phyloP scores from a whole-genome alignment of 2,113 vertebrate genomes.

The Passer domesticus region DNA sequence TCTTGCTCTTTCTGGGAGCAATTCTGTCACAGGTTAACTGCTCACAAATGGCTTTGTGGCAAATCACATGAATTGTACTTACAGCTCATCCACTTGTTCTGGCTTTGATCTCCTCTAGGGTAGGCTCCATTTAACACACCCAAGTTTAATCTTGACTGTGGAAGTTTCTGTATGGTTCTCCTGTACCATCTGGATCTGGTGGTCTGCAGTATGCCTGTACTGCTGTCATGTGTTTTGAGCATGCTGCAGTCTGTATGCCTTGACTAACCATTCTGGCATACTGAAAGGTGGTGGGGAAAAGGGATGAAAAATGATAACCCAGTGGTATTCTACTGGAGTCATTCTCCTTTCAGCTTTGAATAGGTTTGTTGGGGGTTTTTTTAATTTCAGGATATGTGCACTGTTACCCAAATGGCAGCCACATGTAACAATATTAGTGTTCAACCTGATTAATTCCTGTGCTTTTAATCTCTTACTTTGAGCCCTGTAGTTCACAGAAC shows the following conservation, averaged over 20 bases:
- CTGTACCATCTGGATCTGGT: neutral
- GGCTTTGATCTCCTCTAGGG: neutral
- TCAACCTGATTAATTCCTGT: neutral
- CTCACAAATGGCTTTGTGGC: neutral
- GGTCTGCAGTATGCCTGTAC: neutral
- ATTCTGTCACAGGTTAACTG: neutral
- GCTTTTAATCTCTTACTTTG: constrained; percentile 9
- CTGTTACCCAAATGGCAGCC: neutral
- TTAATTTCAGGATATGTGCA: neutral
- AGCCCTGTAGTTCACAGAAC: neutral
- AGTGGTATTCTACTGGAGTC: neutral
- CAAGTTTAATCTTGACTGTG: neutral
- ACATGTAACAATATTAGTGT: neutral
- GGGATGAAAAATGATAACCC: neutral
- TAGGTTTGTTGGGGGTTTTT: rapidly evolving
- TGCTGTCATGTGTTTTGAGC: neutral
- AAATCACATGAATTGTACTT: neutral
- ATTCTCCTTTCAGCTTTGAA: neutral
- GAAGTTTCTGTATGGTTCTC: neutral
- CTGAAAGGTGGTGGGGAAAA: neutral
- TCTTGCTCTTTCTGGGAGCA: neutral
- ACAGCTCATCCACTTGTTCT: neutral
- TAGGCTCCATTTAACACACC: neutral
- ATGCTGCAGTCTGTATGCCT: neutral
- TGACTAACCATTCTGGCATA: neutral